These are phyloP conservation scores for Aethes cnicana DNA, from an alignment of 2,888 invertebrate genomes.

Conservation along the genomic window DNA sequence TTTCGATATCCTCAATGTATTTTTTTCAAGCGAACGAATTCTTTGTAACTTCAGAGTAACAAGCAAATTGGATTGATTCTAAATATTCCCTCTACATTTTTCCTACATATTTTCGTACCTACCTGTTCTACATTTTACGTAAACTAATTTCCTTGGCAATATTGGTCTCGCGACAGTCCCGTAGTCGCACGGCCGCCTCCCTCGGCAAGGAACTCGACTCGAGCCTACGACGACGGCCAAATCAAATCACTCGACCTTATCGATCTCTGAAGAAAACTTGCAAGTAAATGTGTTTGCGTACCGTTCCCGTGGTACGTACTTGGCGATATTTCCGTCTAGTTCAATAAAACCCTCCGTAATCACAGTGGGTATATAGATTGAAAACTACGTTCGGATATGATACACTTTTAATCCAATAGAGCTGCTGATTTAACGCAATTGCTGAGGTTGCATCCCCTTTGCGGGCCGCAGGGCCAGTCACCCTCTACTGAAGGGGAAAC, in stretches of 20 bases:
- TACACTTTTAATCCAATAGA: conserved; percentile 73
- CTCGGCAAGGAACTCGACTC: conserved; percentile 71
- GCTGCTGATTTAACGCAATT: conserved; percentile 78
- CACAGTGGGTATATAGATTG: conserved; percentile 33
- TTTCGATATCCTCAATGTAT: conserved; percentile 45
- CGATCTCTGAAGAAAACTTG: conserved; percentile 73
- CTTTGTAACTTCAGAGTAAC: conserved; percentile 35
- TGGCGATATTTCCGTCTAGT: conserved; percentile 14
- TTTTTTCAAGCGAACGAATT: conserved; percentile 49
- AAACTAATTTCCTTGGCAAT: conserved; percentile 82
- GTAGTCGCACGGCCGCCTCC: conserved; percentile 71
- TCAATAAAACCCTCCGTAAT: conserved; percentile 23
- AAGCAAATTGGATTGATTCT: conserved; percentile 42
- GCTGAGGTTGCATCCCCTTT: conserved; percentile 76
- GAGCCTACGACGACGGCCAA: conserved; percentile 72
- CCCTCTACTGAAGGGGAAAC: conserved; percentile 75
- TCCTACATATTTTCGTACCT: conserved; percentile 75
- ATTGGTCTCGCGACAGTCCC: conserved; percentile 80
- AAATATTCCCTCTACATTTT: conserved; percentile 68
- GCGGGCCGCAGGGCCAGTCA: conserved; percentile 57
- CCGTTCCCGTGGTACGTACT: conserved; percentile 13
- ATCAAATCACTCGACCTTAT: conserved; percentile 80
- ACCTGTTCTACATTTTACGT: conserved; percentile 81
- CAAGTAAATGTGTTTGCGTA: conserved; percentile 69
- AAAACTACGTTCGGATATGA: conserved; percentile 46